Conservation (phyloP, 2,797 vertebrate species). For the Syndactyla subalaris region DNA sequence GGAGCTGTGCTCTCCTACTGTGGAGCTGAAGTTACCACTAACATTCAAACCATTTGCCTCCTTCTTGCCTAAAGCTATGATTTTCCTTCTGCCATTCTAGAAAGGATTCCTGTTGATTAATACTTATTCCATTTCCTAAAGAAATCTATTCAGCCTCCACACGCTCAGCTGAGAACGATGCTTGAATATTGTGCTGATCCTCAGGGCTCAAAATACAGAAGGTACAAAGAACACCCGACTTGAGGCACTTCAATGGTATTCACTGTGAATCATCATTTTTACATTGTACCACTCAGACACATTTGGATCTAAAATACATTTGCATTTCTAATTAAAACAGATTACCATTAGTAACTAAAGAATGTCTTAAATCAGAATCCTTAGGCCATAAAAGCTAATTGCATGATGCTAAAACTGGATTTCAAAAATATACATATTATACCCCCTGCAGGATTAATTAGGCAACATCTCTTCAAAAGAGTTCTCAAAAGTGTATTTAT, state of each 20-base stretch:
- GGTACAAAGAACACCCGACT: conserved; percentile 33
- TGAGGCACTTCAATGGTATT: conserved; percentile 14
- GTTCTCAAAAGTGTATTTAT: conserved; percentile 62
- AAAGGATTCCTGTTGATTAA: conserved; percentile 44
- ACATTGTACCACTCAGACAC: conserved; percentile 30
- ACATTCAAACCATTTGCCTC: not conserved
- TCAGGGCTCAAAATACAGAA: conserved; percentile 42
- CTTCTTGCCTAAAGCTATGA: conserved; percentile 19
- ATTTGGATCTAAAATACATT: conserved; percentile 50
- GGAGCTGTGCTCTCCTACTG: not conserved
- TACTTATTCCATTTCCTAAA: conserved; percentile 41
- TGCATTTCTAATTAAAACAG: conserved; percentile 68
- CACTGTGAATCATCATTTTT: conserved; percentile 52
- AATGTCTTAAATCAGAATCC: conserved; percentile 62
- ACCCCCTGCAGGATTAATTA: conserved; percentile 72
- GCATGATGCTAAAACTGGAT: conserved; percentile 60
- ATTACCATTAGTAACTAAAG: conserved; percentile 53
- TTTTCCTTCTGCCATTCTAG: conserved; percentile 6
- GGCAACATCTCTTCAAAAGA: conserved; percentile 60
- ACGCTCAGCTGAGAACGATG: not conserved
- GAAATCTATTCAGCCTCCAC: conserved; percentile 32
- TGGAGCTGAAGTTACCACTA: not conserved
- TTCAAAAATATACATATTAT: conserved; percentile 65
- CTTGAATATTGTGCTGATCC: conserved; percentile 28
- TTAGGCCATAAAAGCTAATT: conserved; percentile 64